Conservation (phyloP, 1,140 invertebrate species). For the Latrodectus geometricus region DNA sequence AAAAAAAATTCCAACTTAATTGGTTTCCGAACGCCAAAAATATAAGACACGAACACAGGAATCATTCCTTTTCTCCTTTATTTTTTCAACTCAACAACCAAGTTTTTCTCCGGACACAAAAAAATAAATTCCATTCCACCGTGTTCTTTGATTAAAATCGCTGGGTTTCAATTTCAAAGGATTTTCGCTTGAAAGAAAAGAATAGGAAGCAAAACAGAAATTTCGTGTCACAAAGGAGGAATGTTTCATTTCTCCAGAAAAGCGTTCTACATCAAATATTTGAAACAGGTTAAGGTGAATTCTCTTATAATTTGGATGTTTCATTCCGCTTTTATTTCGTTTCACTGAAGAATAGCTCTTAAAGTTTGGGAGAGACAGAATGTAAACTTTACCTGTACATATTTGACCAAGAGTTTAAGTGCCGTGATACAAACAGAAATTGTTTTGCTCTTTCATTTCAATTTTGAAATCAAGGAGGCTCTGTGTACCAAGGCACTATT, state of each 20-base stretch:
- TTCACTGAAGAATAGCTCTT: not conserved
- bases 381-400: too few relatives aligned
- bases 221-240: constrained; percentile 12
- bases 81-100: not conserved
- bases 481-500: too few relatives aligned
- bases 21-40: not conserved
- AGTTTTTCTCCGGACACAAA: not conserved
- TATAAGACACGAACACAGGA: not conserved
- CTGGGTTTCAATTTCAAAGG: constrained; percentile 47
- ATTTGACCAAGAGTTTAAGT: too few relatives aligned
- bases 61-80: not conserved
- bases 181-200: constrained; percentile 22
- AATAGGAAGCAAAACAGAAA: constrained; percentile 11
- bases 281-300: constrained; percentile 8
- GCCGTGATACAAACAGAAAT: too few relatives aligned
- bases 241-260: not conserved
- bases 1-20: not conserved
- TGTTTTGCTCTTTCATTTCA: too few relatives aligned
- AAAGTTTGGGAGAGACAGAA: too few relatives aligned
- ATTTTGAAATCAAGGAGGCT: too few relatives aligned
- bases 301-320: constrained; percentile 12
- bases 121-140: constrained; percentile 3
- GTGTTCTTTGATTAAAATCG: constrained; percentile 50
- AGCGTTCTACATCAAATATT: constrained; percentile 20
- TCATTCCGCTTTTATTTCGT: not conserved